Evolutionary conservation across 1,140 invertebrate species (phyloP).

Genomic region (Phymorhynchus buccinoides): DNA sequence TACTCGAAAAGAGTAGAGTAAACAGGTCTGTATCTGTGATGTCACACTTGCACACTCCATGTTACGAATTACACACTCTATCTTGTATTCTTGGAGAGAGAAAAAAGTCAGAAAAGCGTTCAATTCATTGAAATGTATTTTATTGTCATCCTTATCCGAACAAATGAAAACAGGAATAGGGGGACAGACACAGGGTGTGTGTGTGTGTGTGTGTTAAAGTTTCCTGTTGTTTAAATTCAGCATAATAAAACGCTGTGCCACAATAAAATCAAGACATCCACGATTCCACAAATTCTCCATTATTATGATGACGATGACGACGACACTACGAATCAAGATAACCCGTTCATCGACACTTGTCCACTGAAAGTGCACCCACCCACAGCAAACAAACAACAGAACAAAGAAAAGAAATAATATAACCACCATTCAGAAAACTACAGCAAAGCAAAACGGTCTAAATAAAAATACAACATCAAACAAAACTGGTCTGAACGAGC

Average conservation of each 20-base stretch:
- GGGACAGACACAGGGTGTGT: not conserved
- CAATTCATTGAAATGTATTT: not conserved
- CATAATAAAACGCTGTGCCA: not conserved
- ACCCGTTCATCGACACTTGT: not conserved
- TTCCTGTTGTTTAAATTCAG: not conserved
- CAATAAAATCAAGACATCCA: not conserved
- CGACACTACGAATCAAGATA: not conserved
- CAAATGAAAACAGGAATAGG: not conserved
- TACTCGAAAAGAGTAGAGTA: too few relatives aligned
- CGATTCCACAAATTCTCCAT: not conserved
- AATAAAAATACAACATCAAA: not conserved
- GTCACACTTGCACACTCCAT: too few relatives aligned
- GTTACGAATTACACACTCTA: too few relatives aligned
- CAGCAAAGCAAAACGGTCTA: not conserved
- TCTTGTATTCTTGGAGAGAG: too few relatives aligned
- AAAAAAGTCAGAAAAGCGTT: too few relatives aligned
- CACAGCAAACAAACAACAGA: not conserved
- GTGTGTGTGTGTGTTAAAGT: too few relatives aligned
- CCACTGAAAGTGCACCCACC: not conserved
- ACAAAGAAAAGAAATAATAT: not conserved
- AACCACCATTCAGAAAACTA: not conserved
- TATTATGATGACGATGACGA: too few relatives aligned
- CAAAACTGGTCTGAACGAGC: too few relatives aligned
- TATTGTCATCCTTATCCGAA: conserved; percentile 1
- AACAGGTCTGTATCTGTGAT: too few relatives aligned